These are phyloP conservation scores for Esperia sulphurella DNA, from an alignment of 2,888 invertebrate genomes.

Conservation along the genomic window DNA sequence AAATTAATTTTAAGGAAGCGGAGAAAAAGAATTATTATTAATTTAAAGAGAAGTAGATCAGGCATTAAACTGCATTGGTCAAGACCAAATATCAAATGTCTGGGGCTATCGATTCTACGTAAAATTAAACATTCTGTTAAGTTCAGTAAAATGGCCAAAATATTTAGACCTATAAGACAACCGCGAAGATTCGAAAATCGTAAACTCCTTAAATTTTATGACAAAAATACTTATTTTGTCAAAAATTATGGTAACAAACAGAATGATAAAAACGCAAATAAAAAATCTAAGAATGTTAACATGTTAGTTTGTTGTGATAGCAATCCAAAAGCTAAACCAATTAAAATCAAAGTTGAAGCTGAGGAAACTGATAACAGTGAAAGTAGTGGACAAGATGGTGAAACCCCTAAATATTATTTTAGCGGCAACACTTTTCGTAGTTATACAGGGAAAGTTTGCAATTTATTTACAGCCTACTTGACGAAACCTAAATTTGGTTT, in stretches of 20 bases:
- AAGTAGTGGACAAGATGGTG: not conserved
- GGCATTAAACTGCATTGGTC: not conserved
- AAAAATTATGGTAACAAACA: not conserved
- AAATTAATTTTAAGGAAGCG: not conserved
- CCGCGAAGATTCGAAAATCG: too few relatives aligned
- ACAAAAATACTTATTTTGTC: too few relatives aligned
- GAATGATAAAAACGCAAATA: not conserved
- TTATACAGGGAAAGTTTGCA: conserved; percentile 7
- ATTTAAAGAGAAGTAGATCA: not conserved
- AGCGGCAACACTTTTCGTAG: not conserved
- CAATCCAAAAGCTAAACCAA: not conserved
- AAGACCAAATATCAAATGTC: too few relatives aligned
- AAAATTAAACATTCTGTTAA: too few relatives aligned
- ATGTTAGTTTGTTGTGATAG: not conserved
- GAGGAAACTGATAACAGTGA: not conserved
- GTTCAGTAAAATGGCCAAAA: too few relatives aligned
- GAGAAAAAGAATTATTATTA: not conserved
- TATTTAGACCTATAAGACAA: too few relatives aligned
- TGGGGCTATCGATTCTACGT: too few relatives aligned
- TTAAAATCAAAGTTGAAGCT: not conserved
- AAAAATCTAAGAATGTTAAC: not conserved
- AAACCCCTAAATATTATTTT: not conserved
- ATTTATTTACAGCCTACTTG: conserved; percentile 24
- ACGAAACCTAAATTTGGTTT: conserved; percentile 18
- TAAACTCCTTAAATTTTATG: too few relatives aligned